Evolutionary conservation across 2,797 vertebrate species (phyloP).

Genomic region (Aythya fuligula): DNA sequence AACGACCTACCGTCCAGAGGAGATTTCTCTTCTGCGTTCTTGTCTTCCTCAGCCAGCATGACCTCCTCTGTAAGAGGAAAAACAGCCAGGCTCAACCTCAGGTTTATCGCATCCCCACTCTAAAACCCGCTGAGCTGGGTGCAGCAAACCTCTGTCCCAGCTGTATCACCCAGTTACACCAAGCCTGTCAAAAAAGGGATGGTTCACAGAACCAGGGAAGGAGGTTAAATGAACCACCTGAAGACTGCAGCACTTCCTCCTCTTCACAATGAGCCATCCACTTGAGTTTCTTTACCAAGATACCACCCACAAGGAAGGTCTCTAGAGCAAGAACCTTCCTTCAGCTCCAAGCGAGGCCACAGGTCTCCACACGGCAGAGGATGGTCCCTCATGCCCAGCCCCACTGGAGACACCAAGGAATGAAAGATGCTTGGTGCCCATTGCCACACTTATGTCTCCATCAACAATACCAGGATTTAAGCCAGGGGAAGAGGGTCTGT

Average conservation of each 20-base stretch:
- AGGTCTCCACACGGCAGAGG: background rate
- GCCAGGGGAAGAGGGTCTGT: background rate
- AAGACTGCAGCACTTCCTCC: background rate
- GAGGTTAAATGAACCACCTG: background rate
- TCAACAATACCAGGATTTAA: background rate
- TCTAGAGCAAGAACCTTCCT: background rate
- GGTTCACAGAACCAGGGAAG: background rate
- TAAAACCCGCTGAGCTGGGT: background rate
- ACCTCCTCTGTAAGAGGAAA: conserved; percentile 87
- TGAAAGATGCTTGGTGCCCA: background rate
- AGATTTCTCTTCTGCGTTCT: conserved; percentile 92
- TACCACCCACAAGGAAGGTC: background rate
- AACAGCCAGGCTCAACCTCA: background rate
- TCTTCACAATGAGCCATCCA: background rate
- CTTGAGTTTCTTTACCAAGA: background rate
- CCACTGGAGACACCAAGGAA: fast-evolving
- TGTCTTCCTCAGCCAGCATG: conserved; percentile 97
- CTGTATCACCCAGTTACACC: background rate
- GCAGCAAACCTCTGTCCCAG: background rate
- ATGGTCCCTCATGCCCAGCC: background rate
- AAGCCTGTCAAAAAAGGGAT: background rate
- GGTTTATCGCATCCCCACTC: fast-evolving
- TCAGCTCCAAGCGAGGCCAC: background rate
- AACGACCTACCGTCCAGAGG: conserved; percentile 88
- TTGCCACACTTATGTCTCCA: background rate